These are phyloP conservation scores for Drosophila saltans DNA, from an alignment of 1,140 invertebrate species.

Conservation along the genomic window DNA sequence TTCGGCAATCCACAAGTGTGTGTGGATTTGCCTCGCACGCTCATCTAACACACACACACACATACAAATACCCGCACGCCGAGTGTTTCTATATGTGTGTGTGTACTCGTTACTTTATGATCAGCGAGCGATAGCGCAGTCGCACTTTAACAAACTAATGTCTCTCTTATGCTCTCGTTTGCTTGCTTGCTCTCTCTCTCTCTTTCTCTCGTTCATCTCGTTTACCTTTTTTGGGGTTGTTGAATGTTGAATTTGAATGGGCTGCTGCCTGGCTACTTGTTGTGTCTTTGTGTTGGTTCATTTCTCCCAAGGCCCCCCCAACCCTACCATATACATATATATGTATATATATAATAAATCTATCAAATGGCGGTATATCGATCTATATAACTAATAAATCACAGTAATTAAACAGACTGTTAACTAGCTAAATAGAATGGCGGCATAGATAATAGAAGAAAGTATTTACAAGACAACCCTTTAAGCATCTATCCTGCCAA, in stretches of 20 bases:
- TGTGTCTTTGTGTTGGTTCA: constrained; percentile 66
- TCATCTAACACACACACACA: background rate
- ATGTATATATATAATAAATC: constrained; percentile 8
- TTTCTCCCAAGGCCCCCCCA: constrained; percentile 1
- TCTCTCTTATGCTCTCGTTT: too few relatives aligned
- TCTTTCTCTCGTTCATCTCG: background rate
- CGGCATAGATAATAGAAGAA: background rate
- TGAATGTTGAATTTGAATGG: constrained; percentile 36
- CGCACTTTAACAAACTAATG: constrained; percentile 18
- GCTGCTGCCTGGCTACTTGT: constrained; percentile 66
- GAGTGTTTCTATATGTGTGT: constrained; percentile 28
- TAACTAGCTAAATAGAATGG: constrained; percentile 17
- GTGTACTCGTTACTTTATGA: constrained; percentile 51
- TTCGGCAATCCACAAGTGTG: constrained; percentile 83
- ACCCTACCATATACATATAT: too few relatives aligned
- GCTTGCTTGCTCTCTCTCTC: background rate
- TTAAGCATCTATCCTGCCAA: background rate
- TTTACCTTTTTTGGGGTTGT: constrained; percentile 49
- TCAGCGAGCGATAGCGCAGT: constrained; percentile 46
- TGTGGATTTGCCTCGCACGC: constrained; percentile 56
- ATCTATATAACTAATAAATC: constrained; percentile 29
- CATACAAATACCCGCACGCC: constrained; percentile 35
- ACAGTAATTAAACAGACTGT: constrained; percentile 15
- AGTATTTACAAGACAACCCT: constrained; percentile 14
- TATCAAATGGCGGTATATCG: constrained; percentile 33